Percentiles rank a stretch among this genome's conserved stretches.
Conservation (phyloP, 1,140 invertebrate genomes). For the Mizuhopecten yessoensis region DNA sequence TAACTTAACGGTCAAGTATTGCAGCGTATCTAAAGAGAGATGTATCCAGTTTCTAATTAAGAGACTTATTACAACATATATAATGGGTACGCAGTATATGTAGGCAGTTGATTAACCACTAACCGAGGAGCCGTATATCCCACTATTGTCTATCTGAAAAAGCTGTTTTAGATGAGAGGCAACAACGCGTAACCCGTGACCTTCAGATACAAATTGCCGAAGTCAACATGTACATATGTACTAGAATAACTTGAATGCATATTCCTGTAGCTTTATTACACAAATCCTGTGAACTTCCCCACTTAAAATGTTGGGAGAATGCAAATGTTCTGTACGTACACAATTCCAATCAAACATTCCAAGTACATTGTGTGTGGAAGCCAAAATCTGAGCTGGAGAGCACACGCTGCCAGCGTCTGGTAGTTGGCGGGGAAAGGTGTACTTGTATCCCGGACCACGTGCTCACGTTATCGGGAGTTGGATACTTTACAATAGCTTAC, state of each 20-base stretch:
- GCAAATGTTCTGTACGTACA: neutral
- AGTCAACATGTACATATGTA: neutral
- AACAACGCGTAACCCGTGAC: neutral
- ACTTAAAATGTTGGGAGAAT: neutral
- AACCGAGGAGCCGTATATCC: neutral
- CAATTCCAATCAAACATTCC: neutral
- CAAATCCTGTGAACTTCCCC: neutral
- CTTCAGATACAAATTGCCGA: constrained; percentile 33
- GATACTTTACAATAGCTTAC: neutral
- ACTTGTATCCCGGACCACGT: neutral
- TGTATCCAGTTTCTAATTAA: neutral
- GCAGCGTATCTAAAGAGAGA: neutral
- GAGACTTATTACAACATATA: neutral
- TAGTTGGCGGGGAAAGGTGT: neutral
- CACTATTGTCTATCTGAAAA: neutral
- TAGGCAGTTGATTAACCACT: neutral
- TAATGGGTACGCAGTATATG: neutral
- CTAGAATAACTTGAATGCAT: constrained; percentile 1
- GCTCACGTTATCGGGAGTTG: neutral
- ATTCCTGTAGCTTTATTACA: constrained; percentile 1
- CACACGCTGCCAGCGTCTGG: neutral
- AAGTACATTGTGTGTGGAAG: too few relatives aligned
- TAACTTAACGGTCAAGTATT: too few relatives aligned
- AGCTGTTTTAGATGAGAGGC: neutral
- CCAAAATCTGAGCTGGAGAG: neutral